These are phyloP conservation scores for Manis crassicaudata DNA, from an alignment of 2,797 vertebrate genomes.

Conservation along the genomic window DNA sequence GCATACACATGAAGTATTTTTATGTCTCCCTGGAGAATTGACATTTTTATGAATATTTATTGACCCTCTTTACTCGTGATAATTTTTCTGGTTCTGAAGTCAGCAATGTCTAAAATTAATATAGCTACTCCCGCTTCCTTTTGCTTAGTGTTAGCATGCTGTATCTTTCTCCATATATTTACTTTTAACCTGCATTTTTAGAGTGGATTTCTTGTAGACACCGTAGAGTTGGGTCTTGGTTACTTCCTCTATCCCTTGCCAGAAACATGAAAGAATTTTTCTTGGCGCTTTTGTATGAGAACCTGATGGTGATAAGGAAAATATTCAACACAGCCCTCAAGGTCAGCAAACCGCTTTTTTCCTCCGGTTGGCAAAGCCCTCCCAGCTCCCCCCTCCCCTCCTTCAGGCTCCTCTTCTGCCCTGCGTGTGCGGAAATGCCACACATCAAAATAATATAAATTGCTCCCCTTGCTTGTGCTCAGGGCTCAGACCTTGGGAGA, in stretches of 20 bases:
- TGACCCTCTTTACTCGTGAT: not conserved
- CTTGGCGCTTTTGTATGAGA: not conserved
- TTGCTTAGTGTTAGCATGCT: not conserved
- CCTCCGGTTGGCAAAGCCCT: too few relatives aligned
- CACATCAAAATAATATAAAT: too few relatives aligned
- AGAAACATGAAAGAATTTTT: not conserved
- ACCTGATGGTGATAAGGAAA: not conserved
- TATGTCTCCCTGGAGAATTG: not conserved
- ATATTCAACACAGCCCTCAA: too few relatives aligned
- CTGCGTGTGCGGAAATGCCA: too few relatives aligned
- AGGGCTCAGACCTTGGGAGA: too few relatives aligned
- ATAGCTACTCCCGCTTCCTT: not conserved
- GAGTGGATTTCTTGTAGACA: not conserved
- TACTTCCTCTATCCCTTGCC: not conserved
- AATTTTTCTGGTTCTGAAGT: not conserved
- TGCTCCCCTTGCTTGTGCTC: too few relatives aligned
- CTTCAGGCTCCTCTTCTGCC: too few relatives aligned
- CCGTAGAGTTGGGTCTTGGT: not conserved
- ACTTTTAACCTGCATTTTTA: not conserved
- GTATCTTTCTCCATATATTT: not conserved
- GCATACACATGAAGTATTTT: not conserved
- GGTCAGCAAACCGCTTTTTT: too few relatives aligned
- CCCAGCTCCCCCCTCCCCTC: too few relatives aligned
- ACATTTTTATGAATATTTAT: not conserved
- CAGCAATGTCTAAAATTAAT: not conserved